Evolutionary conservation across 2,113 vertebrate genomes (phyloP), one percentile per base, ranked within the genome.

Genomic region (Bubo bubo): DNA sequence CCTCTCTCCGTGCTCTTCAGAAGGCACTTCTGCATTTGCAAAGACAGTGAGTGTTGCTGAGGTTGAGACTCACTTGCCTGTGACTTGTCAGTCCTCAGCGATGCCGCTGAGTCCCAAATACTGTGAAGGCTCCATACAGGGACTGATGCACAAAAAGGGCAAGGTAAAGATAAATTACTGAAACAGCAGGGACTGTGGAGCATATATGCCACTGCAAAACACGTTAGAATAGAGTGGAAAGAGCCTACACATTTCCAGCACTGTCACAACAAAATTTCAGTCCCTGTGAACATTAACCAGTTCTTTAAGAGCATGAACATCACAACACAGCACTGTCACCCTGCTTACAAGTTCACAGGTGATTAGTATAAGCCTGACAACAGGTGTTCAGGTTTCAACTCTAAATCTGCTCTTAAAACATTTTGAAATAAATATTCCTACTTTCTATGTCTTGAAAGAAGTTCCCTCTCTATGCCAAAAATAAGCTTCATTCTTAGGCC

Each of bases 301-400:
- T 41, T 37, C 77, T 79, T 55, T 56, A 68, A 67, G 63, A 58
- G 71, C 1, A 1, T 0, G 35, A 79, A 34, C 90, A 71, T 24
- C 39, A 28, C 88, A 53, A 30, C 85, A 28, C 62, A 80, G 76
- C 39, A 4, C 80, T 27, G 37, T 95, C 87, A 86, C 95, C 90
- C 74, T 68, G 3, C 86, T 95, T 88, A 87, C 1, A 89, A 79
- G 93, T 82, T 97, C 94, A 94, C 89, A 68, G 70, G 73, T 89
- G 91, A 94, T 93, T 93, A 95, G 77, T 55, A 7, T 91, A 93
- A 97, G 93, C 86, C 92, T 86, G 74, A 76, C 55, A 93, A 95
- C 96, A 93, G 77, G 84, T 96, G 96, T 93, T 93, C 94, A 85
- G 76, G 83, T 45, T 86, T 87, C 83, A 88, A 45, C 66, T 76